Evolutionary conservation across 2,797 vertebrate genomes (phyloP).

Genomic region (Diplodus sargus): DNA sequence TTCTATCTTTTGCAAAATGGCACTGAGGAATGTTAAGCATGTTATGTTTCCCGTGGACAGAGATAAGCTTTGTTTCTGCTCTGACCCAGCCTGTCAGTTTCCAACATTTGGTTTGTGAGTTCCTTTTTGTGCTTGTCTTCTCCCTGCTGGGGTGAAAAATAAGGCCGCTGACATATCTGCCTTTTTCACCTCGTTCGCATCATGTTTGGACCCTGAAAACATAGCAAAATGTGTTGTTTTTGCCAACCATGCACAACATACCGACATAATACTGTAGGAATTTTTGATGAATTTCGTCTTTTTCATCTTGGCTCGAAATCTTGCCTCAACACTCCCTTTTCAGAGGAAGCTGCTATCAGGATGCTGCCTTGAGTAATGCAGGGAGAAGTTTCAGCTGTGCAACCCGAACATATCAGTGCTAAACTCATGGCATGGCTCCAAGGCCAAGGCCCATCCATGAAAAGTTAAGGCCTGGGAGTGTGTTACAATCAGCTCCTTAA

Average conservation of each 20-base stretch:
- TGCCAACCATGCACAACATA: neutral
- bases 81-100: neutral
- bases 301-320: neutral
- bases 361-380: constrained; percentile 9
- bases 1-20: neutral
- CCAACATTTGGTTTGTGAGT: neutral
- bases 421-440: constrained; percentile 13
- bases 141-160: neutral
- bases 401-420: constrained; percentile 2
- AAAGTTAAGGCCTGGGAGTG: constrained; percentile 9
- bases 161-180: neutral
- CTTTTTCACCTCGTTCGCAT: neutral
- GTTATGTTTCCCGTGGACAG: neutral
- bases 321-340: neutral
- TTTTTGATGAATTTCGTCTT: neutral
- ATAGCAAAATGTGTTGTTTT: neutral
- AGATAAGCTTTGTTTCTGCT: constrained; percentile 12
- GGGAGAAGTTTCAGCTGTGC: constrained; percentile 10
- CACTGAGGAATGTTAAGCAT: neutral
- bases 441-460: constrained; percentile 8
- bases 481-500: constrained; percentile 7
- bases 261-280: neutral
- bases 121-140: neutral
- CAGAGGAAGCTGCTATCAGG: neutral
- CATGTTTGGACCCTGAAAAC: neutral